A percentile compares a stretch with the other conserved stretches of the same genome.
Conservation (phyloP, 2,888 invertebrate genomes). For the Marasmarcha lunaedactyla region DNA sequence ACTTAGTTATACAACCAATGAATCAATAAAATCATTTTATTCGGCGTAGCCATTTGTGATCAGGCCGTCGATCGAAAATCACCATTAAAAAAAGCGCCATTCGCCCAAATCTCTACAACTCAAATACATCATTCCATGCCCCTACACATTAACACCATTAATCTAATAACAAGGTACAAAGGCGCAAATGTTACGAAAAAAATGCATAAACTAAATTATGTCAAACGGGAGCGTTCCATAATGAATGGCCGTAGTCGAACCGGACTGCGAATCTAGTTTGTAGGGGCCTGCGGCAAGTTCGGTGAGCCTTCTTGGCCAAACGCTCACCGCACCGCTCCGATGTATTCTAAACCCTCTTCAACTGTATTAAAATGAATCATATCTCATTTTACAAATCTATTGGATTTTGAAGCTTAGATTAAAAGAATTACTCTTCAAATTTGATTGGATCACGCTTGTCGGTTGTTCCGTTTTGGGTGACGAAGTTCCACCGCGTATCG, state of each 20-base stretch:
- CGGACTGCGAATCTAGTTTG: constrained; percentile 65
- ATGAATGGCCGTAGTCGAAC: constrained; percentile 64
- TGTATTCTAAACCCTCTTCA: constrained; percentile 40
- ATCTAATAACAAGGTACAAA: constrained; percentile 1
- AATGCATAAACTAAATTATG: constrained; percentile 30
- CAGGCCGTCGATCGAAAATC: too few species aligned
- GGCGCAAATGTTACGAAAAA: constrained; percentile 9
- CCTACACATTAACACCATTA: constrained; percentile 23
- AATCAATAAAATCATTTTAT: too few species aligned
- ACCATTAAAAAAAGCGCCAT: too few species aligned
- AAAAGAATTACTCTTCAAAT: constrained; percentile 12
- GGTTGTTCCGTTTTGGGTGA: constrained; percentile 11
- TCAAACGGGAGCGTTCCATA: constrained; percentile 54
- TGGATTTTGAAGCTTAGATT: constrained; percentile 17
- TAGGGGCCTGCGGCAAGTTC: constrained; percentile 66
- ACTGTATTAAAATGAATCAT: constrained; percentile 20
- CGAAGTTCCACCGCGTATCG: constrained; percentile 40
- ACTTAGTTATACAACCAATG: too few species aligned
- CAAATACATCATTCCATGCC: constrained; percentile 15
- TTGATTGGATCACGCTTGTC: constrained; percentile 8
- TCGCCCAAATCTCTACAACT: too few species aligned
- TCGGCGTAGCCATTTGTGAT: too few species aligned
- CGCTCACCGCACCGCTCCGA: constrained; percentile 61
- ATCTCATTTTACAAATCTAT: constrained; percentile 18
- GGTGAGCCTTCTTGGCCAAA: constrained; percentile 69